A percentile compares a stretch with the other conserved stretches of the same genome.
phyloP scores from a whole-genome alignment of 1,140 invertebrate species.

The Anagrus nilaparvatae region DNA sequence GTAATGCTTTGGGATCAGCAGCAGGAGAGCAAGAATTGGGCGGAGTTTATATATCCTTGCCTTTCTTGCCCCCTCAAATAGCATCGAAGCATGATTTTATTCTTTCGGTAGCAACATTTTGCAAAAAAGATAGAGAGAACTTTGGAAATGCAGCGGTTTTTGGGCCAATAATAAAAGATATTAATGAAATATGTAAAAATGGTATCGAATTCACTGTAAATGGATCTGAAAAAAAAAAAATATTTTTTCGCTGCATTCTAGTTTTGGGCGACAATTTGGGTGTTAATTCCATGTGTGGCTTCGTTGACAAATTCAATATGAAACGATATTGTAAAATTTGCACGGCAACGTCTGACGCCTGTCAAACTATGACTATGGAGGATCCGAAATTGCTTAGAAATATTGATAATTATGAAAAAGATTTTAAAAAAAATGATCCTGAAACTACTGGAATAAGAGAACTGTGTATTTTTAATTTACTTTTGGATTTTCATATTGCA shows the following conservation, averaged over 20 bases:
- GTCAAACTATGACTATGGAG: constrained; percentile 8
- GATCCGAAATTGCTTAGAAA: constrained; percentile 3
- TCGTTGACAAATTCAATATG: constrained; percentile 6
- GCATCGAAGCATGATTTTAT: not conserved
- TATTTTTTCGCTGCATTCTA: constrained; percentile 3
- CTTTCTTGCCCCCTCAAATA: not conserved
- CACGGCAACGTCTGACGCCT: not conserved
- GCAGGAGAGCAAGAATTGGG: not conserved
- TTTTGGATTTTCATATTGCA: constrained; percentile 16
- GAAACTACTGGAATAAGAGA: constrained; percentile 10
- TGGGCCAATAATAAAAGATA: not conserved
- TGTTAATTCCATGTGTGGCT: constrained; percentile 13
- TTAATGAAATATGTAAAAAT: not conserved
- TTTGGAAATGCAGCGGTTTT: constrained; percentile 10
- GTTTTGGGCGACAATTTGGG: constrained; percentile 17
- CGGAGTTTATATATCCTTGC: constrained; percentile 1
- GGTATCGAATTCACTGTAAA: not conserved
- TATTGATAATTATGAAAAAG: constrained; percentile 1
- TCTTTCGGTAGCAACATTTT: not conserved
- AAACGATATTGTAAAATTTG: constrained; percentile 5
- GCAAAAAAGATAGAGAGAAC: not conserved
- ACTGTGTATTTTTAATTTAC: constrained; percentile 7
- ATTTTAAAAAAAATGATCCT: constrained; percentile 9
- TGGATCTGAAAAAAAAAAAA: not conserved
- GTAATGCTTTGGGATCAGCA: not conserved